Base-by-base conservation (phyloP, 2,113 vertebrate species). In the Oceanites oceanicus region DNA sequence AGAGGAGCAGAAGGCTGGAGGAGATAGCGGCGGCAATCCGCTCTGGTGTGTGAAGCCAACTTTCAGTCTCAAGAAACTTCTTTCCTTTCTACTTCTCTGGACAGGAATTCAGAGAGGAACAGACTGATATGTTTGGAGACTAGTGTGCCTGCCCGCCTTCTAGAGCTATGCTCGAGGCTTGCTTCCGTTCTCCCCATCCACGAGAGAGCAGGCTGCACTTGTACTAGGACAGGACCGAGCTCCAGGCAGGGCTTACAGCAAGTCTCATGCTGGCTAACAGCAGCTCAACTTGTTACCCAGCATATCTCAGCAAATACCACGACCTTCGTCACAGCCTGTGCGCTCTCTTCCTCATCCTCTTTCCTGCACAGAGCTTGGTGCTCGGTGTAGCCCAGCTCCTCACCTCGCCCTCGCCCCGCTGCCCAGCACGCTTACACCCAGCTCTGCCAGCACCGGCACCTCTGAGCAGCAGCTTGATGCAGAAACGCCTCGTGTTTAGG, bases 1-100 rank as follows among this genome's bases (percentile, higher is more conserved):
- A 75, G 65, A 91, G n/a, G 56, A 96, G 76, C 94, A 95, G 86
- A 95, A 95, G 84, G 93, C 65, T 86, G 93, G 62, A 89, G 61
- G 52, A 84, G 76, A 72, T 11, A 61, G 44, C 4, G 0, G 73
- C 71, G 88, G 52, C 5, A 1, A 73, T 42, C 55, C 0, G 2
- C 56, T 92, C 53, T 12, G 22, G 22, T 34, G 23, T 15, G 30
- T 20, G 71, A 59, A 76, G 34, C 55, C 79, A 91, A 70, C 50
- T 78, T 75, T 50, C 27, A 53, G 49, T 49, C 29, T 92, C 63
- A n/a, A 44, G 25, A 80, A 67, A 34, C 17, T 62, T 77, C 22
- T 45, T 76, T 47, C 38, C 47, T 82, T 73, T 67, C 70, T 36
- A 7, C 5, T 34, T 25, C 26, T 55, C 68, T 44, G 49, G 59